A percentile compares a stretch with the other conserved stretches of the same genome.
Evolutionary conservation across 1,140 invertebrate species (phyloP).

Genomic region (Mycetomoellerius zeteki): DNA sequence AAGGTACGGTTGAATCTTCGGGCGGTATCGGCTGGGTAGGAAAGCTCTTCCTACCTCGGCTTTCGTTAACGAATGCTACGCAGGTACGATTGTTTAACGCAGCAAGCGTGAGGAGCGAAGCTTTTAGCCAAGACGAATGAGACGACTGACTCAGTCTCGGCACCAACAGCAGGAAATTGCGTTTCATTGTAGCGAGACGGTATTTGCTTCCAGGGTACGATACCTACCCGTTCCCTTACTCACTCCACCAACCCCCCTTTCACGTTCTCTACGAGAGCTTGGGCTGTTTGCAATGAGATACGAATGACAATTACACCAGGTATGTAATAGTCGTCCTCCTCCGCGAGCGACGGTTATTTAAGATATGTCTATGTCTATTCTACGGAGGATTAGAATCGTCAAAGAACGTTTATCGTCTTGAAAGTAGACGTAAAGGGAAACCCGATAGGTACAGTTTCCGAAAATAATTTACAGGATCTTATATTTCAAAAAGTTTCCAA

Average conservation of each 20-base stretch:
- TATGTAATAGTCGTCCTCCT: slow-evolving; percentile 68
- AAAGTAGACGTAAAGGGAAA: background rate
- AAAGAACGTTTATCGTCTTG: slow-evolving; percentile 3
- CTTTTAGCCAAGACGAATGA: slow-evolving; percentile 82
- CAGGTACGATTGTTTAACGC: slow-evolving; percentile 81
- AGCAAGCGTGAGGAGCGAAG: slow-evolving; percentile 77
- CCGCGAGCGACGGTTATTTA: slow-evolving; percentile 69
- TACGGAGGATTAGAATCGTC: slow-evolving; percentile 17
- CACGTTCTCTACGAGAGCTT: slow-evolving; percentile 54
- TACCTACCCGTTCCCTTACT: slow-evolving; percentile 67
- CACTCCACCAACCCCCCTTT: slow-evolving; percentile 9
- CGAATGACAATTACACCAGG: slow-evolving; percentile 79
- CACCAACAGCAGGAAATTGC: slow-evolving; percentile 82
- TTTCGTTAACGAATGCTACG: slow-evolving; percentile 79
- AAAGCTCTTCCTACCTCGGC: slow-evolving; percentile 26
- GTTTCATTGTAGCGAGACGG: slow-evolving; percentile 82
- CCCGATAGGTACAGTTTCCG: background rate
- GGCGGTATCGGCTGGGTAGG: slow-evolving; percentile 25
- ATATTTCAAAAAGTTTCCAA: background rate
- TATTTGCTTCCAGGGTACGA: slow-evolving; percentile 82
- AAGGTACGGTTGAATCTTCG: slow-evolving; percentile 69
- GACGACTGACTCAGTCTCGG: slow-evolving; percentile 77
- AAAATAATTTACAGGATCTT: slow-evolving; percentile 15
- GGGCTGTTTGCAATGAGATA: slow-evolving; percentile 75
- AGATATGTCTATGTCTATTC: slow-evolving; percentile 66